Conservation (phyloP, 1,140 invertebrate species). For the Bemisia tabaci region DNA sequence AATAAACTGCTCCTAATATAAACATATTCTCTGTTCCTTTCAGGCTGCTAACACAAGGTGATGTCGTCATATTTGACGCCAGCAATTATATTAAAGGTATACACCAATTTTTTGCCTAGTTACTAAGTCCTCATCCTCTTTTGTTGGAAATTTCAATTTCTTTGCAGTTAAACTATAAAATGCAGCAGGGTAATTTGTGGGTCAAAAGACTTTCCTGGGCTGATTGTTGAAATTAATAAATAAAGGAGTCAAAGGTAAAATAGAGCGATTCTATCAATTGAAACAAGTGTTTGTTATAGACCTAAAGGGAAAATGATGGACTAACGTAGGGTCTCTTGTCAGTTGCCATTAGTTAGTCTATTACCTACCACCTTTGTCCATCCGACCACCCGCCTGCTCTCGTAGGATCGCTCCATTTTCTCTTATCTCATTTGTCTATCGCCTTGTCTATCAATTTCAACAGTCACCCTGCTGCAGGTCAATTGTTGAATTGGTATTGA, state of each 20-base stretch:
- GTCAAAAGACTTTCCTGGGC: neutral
- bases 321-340: no score
- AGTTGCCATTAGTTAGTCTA: no score
- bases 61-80: slow-evolving; percentile 81
- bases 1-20: no score
- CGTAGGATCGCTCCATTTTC: no score
- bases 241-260: neutral
- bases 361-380: no score
- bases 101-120: neutral
- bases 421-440: no score
- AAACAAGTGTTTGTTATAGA: no score
- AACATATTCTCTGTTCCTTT: neutral
- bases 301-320: no score
- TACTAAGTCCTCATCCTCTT: neutral
- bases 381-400: no score
- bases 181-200: neutral
- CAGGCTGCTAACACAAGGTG: slow-evolving; percentile 46
- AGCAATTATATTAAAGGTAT: slow-evolving; percentile 81
- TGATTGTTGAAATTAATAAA: neutral
- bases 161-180: neutral
- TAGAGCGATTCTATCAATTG: slow-evolving; percentile 79
- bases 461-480: no score
- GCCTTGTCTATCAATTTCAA: no score
- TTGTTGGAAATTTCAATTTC: neutral
- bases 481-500: no score